phyloP scores from a whole-genome alignment of 2,113 vertebrate genomes.

The Ptilorrhoa leucosticta region DNA sequence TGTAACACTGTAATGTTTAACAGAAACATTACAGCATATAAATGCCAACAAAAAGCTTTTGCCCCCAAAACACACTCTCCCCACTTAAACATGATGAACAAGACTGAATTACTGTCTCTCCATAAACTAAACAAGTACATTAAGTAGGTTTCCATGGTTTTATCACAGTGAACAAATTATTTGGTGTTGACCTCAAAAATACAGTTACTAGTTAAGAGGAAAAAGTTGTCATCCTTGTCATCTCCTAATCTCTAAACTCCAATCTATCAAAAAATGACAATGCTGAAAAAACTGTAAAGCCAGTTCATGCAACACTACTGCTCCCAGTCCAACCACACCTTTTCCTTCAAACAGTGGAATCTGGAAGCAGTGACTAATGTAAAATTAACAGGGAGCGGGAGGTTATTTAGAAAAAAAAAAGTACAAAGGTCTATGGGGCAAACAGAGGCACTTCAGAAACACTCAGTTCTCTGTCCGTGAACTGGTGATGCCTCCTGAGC shows the following conservation, averaged over 20 bases:
- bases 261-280: not conserved
- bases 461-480: not conserved
- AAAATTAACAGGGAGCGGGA: not conserved
- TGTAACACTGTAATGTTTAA: not conserved
- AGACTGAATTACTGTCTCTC: not conserved
- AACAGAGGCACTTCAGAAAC: not conserved
- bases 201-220: not conserved
- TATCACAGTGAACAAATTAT: not conserved
- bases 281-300: not conserved
- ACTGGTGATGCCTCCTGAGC: not conserved
- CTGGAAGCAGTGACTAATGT: slow-evolving; percentile 16
- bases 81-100: rapidly evolving
- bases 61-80: not conserved
- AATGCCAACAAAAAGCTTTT: not conserved
- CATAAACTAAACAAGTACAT: not conserved
- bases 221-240: not conserved
- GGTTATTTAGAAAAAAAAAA: not conserved
- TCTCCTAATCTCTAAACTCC: not conserved
- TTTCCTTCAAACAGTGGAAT: not conserved
- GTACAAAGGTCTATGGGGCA: not conserved
- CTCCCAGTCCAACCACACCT: slow-evolving; percentile 12
- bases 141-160: not conserved
- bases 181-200: not conserved
- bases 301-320: not conserved
- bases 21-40: rapidly evolving